These are phyloP conservation scores for Phalanger gymnotis DNA, from an alignment of 2,797 vertebrate species.

Conservation along the genomic window DNA sequence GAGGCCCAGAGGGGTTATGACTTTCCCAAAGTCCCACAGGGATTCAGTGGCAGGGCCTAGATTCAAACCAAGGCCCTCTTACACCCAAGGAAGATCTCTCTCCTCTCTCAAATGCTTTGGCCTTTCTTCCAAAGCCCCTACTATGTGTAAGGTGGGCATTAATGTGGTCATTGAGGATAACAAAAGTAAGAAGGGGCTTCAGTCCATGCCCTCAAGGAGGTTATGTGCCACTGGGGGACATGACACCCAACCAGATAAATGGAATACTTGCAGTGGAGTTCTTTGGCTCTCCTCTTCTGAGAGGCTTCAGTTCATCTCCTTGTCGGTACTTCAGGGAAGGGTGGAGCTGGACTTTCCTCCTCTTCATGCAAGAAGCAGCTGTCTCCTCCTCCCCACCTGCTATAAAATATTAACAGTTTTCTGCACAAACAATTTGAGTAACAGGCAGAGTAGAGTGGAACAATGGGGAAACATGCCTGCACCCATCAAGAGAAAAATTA, in stretches of 20 bases:
- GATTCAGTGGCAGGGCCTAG: neutral
- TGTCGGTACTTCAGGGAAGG: neutral
- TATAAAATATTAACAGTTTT: slow-evolving; percentile 63
- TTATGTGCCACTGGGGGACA: neutral
- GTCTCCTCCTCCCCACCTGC: neutral
- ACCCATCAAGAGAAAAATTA: slow-evolving; percentile 73
- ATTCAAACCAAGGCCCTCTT: neutral
- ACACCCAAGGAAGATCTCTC: neutral
- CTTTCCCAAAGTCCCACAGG: neutral
- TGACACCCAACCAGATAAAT: neutral
- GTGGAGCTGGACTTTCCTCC: neutral
- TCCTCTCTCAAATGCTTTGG: neutral
- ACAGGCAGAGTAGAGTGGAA: slow-evolving; percentile 52
- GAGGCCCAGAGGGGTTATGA: neutral
- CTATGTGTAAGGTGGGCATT: neutral
- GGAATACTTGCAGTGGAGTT: neutral
- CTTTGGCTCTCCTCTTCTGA: neutral
- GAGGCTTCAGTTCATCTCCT: neutral
- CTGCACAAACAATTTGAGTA: slow-evolving; percentile 54
- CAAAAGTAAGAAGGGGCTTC: neutral
- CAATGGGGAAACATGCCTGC: slow-evolving; percentile 70
- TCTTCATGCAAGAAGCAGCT: neutral
- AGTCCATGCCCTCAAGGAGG: neutral
- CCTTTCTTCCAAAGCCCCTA: neutral
- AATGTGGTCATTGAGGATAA: neutral